These are phyloP conservation scores for Galendromus occidentalis DNA, from an alignment of 1,140 invertebrate genomes.

Conservation along the genomic window DNA sequence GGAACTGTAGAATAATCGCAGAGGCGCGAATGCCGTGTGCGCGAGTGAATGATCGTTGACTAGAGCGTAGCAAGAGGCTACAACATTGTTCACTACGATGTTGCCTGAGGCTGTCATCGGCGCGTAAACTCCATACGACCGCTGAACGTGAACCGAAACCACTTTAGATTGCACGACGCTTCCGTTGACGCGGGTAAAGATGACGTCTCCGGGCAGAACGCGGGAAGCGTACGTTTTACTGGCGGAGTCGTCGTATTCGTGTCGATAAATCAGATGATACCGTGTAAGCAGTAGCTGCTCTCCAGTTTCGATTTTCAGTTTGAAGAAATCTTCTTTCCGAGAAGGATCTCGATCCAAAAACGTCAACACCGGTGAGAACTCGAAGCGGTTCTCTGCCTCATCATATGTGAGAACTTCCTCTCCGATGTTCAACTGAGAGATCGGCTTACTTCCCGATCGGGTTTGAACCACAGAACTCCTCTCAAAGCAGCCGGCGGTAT, in stretches of 20 bases:
- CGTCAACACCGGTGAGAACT: slow-evolving; percentile 64
- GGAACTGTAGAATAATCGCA: slow-evolving; percentile 38
- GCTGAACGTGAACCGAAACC: slow-evolving; percentile 34
- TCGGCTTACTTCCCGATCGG: slow-evolving; percentile 30
- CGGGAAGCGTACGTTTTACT: not conserved
- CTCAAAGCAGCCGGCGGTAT: slow-evolving; percentile 46
- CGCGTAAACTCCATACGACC: slow-evolving; percentile 55
- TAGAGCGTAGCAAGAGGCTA: slow-evolving; percentile 83
- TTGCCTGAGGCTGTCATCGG: slow-evolving; percentile 70
- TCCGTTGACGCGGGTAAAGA: not conserved
- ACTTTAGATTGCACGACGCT: slow-evolving; percentile 37
- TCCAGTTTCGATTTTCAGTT: slow-evolving; percentile 46
- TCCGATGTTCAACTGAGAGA: slow-evolving; percentile 48
- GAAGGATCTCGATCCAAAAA: slow-evolving; percentile 58
- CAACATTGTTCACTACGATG: slow-evolving; percentile 66
- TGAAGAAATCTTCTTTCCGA: slow-evolving; percentile 26
- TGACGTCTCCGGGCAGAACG: slow-evolving; percentile 4
- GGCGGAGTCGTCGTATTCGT: slow-evolving; percentile 4
- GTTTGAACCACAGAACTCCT: slow-evolving; percentile 39
- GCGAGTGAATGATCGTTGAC: slow-evolving; percentile 61
- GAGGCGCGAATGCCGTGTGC: slow-evolving; percentile 57
- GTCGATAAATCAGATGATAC: slow-evolving; percentile 47
- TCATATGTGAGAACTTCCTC: slow-evolving; percentile 59
- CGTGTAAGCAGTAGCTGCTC: slow-evolving; percentile 53
- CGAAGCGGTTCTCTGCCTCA: slow-evolving; percentile 36